phyloP scores from a whole-genome alignment of 2,113 vertebrate species.

The Lepidothrix coronata region DNA sequence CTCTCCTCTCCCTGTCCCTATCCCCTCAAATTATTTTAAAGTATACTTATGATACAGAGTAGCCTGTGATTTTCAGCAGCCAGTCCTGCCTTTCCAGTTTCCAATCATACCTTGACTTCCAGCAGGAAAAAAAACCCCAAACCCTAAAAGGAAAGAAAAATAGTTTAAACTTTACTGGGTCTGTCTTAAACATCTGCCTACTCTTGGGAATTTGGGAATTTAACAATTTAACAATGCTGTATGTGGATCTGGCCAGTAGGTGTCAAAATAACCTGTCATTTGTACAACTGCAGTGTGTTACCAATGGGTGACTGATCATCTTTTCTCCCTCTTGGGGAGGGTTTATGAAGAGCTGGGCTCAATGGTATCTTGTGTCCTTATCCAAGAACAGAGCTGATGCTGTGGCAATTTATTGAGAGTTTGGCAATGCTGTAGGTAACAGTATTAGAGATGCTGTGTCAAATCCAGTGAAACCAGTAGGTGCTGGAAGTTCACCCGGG shows the following conservation, averaged over 20 bases:
- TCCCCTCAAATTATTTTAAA: not conserved
- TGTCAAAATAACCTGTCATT: slow-evolving; percentile 67
- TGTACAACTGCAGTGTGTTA: not conserved
- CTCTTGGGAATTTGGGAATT: not conserved
- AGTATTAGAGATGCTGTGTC: not conserved
- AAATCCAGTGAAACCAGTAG: not conserved
- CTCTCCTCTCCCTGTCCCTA: not conserved
- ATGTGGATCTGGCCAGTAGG: slow-evolving; percentile 45
- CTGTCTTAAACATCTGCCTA: not conserved
- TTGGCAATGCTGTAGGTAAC: not conserved
- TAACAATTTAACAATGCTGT: slow-evolving; percentile 38
- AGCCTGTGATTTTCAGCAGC: not conserved
- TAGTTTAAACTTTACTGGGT: not conserved
- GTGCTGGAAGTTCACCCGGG: not conserved
- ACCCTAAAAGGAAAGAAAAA: not conserved
- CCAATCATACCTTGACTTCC: not conserved
- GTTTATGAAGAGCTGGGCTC: not conserved
- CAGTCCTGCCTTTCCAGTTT: not conserved
- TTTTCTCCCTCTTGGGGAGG: not conserved
- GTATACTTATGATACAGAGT: not conserved
- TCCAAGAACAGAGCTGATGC: not conserved
- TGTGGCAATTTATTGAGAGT: not conserved
- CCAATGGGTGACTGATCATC: not conserved
- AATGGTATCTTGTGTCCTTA: not conserved
- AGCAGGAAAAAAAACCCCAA: not conserved